Conservation (phyloP, 1,140 invertebrate genomes). For the Nymphalis io region DNA sequence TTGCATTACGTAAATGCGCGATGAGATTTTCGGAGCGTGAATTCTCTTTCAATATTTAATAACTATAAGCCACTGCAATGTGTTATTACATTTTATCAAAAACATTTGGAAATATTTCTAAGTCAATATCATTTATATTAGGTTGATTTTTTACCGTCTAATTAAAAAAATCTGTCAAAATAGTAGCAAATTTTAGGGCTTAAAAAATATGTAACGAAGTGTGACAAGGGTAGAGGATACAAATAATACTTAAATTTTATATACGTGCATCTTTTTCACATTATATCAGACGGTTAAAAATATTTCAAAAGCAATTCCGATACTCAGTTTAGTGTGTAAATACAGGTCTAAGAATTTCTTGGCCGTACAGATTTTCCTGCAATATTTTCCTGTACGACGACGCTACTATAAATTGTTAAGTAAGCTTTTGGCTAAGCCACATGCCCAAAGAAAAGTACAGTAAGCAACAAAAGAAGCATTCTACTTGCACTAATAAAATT, state of each 20-base stretch:
- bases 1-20: slow-evolving; percentile 47
- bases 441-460: slow-evolving; percentile 35
- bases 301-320: slow-evolving; percentile 23
- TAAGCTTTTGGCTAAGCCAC: slow-evolving; percentile 38
- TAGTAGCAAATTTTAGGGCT: neutral
- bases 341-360: slow-evolving; percentile 31
- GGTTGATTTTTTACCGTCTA: no score
- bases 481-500: slow-evolving; percentile 40
- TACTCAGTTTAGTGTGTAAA: slow-evolving; percentile 22
- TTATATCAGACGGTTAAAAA: neutral
- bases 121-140: no score
- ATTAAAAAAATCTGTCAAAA: no score
- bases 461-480: slow-evolving; percentile 36
- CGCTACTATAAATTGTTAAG: slow-evolving; percentile 37
- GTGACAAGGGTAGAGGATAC: neutral
- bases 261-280: neutral
- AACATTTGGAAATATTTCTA: neutral
- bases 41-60: slow-evolving; percentile 36
- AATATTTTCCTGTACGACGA: slow-evolving; percentile 31
- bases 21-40: slow-evolving; percentile 43
- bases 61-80: slow-evolving; percentile 25
- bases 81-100: slow-evolving; percentile 1
- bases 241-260: neutral
- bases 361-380: slow-evolving; percentile 26
- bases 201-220: neutral